Base-by-base conservation (phyloP, 2,888 invertebrate genomes). In the Holacanthella duospinosa region DNA sequence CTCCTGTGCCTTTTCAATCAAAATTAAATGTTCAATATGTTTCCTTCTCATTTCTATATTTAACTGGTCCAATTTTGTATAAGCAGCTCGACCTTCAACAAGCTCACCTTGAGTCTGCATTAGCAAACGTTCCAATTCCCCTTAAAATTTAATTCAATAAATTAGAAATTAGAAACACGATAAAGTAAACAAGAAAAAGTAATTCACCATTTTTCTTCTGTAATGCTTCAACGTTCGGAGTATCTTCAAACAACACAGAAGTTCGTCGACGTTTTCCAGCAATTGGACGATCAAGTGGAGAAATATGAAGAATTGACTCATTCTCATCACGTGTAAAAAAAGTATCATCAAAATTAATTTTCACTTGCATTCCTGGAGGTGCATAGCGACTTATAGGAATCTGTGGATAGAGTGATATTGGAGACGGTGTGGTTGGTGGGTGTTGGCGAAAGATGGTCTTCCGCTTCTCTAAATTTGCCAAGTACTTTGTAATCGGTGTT, bases 91-190 rank as follows among this genome's bases (percentile, higher is more conserved):
- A 1, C 69, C 55, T 24, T 72, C 70, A 55, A 70, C 67, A 9
- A 72, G 60, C 12, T 72, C 70, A 6, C 66, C 64, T 53, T 70
- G 70, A 1, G 70, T 70, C 55, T 70, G 66, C 25, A 69, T 63
- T 19, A 72, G 44, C 16, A 69, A 48, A 27, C 66, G 36, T 29
- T 69, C 69, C 43, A 72, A 48, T 24, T 72, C 72, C 63, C 61
- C 72, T 67, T 26, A 21, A 54, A 28, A 59, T n/a, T n/a, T n/a
- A n/a, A n/a, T n/a, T n/a, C n/a, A 36, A 43, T 29, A 28, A 12
- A n/a, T 43, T 29, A 12, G 28, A 26, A 21, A 25, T n/a, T 26
- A 29, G 6, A n/a, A 36, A 36, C 55, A 19, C 19, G 9, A 6
- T 53, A n/a, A 16, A 6, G 12, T 16, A 43, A n/a, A 12, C 36